Evolutionary conservation across 2,113 vertebrate genomes (phyloP).

Genomic region (Engraulis encrasicolus): DNA sequence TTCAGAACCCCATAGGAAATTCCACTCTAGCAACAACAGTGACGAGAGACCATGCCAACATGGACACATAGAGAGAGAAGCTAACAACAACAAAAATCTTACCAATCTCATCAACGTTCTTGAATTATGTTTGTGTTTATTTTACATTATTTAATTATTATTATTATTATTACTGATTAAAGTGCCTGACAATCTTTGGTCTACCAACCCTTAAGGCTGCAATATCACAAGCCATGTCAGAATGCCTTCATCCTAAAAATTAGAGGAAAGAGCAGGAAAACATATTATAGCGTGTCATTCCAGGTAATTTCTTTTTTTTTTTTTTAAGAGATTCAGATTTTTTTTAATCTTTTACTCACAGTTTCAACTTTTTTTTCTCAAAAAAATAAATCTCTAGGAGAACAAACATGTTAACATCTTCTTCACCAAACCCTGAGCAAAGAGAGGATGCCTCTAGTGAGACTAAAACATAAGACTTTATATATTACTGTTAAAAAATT

Average conservation of each 20-base stretch:
- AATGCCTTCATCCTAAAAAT: slow-evolving; percentile 28
- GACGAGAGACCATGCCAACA: not conserved
- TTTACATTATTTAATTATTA: too few species aligned
- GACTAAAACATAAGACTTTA: slow-evolving; percentile 55
- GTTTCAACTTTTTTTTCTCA: slow-evolving; percentile 45
- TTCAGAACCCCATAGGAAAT: not conserved
- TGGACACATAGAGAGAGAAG: not conserved
- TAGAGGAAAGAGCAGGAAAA: slow-evolving; percentile 1
- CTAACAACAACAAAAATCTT: not conserved
- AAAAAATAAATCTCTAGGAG: slow-evolving; percentile 42
- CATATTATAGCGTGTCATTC: slow-evolving; percentile 23
- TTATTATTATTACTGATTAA: slow-evolving; percentile 47
- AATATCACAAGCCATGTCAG: slow-evolving; percentile 52
- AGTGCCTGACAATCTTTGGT: slow-evolving; percentile 69
- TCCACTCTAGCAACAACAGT: not conserved
- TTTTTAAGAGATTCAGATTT: slow-evolving; percentile 11
- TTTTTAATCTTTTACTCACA: slow-evolving; percentile 37
- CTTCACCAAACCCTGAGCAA: slow-evolving; percentile 72
- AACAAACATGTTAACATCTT: slow-evolving; percentile 30
- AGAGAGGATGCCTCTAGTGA: slow-evolving; percentile 52
- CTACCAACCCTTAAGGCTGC: slow-evolving; percentile 57
- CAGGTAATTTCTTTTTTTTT: slow-evolving; percentile 22
- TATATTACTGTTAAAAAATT: slow-evolving; percentile 35
- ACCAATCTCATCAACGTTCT: slow-evolving; percentile 6
- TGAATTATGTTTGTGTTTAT: not conserved